Base-by-base conservation (phyloP, 2,113 vertebrate genomes). In the Poicephalus gulielmi region DNA sequence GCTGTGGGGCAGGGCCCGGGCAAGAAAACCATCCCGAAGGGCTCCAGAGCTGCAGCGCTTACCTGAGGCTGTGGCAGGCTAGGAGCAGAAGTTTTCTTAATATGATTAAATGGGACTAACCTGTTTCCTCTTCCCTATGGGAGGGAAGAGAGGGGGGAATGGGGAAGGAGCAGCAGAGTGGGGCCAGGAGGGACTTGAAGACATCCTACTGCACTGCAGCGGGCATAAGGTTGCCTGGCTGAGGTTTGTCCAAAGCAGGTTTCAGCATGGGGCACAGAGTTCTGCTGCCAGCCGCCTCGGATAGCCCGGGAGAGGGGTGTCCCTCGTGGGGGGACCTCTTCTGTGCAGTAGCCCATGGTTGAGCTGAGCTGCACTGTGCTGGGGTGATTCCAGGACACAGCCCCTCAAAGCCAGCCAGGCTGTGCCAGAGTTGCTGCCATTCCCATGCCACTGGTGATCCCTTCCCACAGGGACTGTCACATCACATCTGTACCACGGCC, bases 21-120 rank as follows among this genome's bases (percentile, higher is more conserved):
- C 46, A 68, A 17, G 64, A 23, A 73, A 88, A 67, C 30, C 55
- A 10, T 89, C 35, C 24, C 1, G 1, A 55, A 66, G 52, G 4
- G 0, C 28, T 53, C 8, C 46, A 5, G 31, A 52, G 30, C 31
- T 1, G 1, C 18, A 12, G 39, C 0, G 1, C 25, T 70, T 25
- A 50, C 71, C 66, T 4, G 71, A 24, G n/a, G 60, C 64, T 3
- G 2, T 9, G 27, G 37, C 83, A 43, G 49, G 49, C 18, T 31
- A 2, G 11, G 37, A 81, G 41, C 2, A 37, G 63, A 83, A 69
- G 53, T 55, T 62, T 55, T 20, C 17, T 14, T 62, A 10, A 25
- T 57, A n/a, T 20, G 31, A 22, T 57, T n/a, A 31, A 57, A 3
- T 19, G 16, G 63, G 11, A 18, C 24, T 62, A 20, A 46, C 31